A percentile compares a stretch with the other conserved stretches of the same genome.
Conservation (phyloP, 2,888 invertebrate species). For the Thelaira solivaga region DNA sequence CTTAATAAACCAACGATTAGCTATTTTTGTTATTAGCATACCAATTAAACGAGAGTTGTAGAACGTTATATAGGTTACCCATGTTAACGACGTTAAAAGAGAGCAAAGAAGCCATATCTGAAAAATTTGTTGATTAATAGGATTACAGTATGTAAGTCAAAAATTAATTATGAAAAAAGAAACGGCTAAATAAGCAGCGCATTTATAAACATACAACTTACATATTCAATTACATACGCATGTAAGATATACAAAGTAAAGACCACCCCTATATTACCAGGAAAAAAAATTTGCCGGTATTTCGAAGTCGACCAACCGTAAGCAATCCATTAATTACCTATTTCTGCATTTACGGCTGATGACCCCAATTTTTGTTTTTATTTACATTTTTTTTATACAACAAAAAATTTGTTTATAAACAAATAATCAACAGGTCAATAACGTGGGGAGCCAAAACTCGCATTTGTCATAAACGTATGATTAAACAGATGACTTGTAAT, state of each 20-base stretch:
- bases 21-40: slow-evolving; percentile 90
- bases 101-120: slow-evolving; percentile 86
- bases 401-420: slow-evolving; percentile 49
- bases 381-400: slow-evolving; percentile 24
- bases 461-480: slow-evolving; percentile 30
- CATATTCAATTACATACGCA: too few relatives aligned
- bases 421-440: slow-evolving; percentile 45
- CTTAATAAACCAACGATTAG: slow-evolving; percentile 90
- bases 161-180: too few relatives aligned
- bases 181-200: too few relatives aligned
- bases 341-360: slow-evolving; percentile 28
- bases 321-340: slow-evolving; percentile 32
- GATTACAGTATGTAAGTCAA: too few relatives aligned
- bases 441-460: slow-evolving; percentile 15
- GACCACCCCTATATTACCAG: too few relatives aligned
- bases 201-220: too few relatives aligned
- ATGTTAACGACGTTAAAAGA: slow-evolving; percentile 88
- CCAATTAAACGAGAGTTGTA: slow-evolving; percentile 96
- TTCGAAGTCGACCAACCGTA: slow-evolving; percentile 27
- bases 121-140: background rate
- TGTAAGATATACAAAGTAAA: too few relatives aligned
- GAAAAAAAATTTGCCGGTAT: slow-evolving; percentile 28
- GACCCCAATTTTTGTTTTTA: slow-evolving; percentile 33
- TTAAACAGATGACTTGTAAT: slow-evolving; percentile 51
- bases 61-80: slow-evolving; percentile 96